Base-by-base conservation (phyloP, 1,140 invertebrate species). In the Diachasma alloeum region DNA sequence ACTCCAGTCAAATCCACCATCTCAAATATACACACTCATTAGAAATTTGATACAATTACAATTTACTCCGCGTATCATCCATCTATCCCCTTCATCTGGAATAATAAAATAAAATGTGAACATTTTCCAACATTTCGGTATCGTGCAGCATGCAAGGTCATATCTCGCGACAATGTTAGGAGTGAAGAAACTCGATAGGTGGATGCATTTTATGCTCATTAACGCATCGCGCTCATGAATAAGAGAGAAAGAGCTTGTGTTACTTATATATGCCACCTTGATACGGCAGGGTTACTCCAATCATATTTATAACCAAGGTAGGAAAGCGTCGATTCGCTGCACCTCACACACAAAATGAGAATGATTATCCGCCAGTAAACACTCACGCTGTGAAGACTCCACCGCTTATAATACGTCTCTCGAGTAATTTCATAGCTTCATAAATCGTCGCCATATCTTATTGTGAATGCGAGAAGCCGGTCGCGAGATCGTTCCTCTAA, bases 401-500 rank as follows among this genome's bases (percentile, higher is more conserved):
- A 11, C n/a, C 70, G 44, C 24, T 53, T 71, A 44, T 53, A 53
- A 26, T 48, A 31, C 46, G 70, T 72, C 70, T 66, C 56, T 31
- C 26, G 72, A 63, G 72, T 74, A 74, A 74, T 74, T 63, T 74
- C 72, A 74, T 74, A 66, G 72, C 72, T 74, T 66, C 72, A 74
- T 74, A 74, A 74, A 74, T 74, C 56, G 72, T 74, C 26, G 46
- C 19, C 26, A n/a, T 37, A 17, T 68, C 36, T 68, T 68, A 15
- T 6, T 56, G 31, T 56, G 44, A 48, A 31, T 72, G 46, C 46
- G 22, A 72, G 70, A 22, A 48, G 42, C 24, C n/a, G 44, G 37
- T 42, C 69, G 22, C 69, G 13, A 24, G 46, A 63, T 74, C 53
- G 39, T 74, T 74, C 53, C 53, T 42, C 72, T 74, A 74, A 74